Evolutionary conservation across 2,888 invertebrate species (phyloP).

Genomic region (Ennomos quercinarius): DNA sequence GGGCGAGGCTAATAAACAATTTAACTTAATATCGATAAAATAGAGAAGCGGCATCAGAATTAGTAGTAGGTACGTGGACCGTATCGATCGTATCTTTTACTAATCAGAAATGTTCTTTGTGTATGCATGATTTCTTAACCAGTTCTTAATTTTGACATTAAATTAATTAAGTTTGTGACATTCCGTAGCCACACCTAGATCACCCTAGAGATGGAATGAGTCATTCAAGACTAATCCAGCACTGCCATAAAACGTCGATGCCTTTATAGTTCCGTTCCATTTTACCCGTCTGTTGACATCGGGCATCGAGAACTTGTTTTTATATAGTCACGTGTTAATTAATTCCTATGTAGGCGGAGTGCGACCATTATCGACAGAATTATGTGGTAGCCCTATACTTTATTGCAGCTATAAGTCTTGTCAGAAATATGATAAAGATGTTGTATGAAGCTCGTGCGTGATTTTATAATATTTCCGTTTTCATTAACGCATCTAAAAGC

Average conservation of each 20-base stretch:
- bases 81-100: conserved; percentile 34
- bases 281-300: conserved; percentile 73
- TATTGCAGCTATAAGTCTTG: conserved; percentile 71
- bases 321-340: conserved; percentile 79
- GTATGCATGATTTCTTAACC: conserved; percentile 24
- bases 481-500: conserved; percentile 49
- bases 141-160: conserved; percentile 11
- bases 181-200: conserved; percentile 60
- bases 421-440: conserved; percentile 71
- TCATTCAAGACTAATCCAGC: conserved; percentile 73
- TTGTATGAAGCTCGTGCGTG: conserved; percentile 55
- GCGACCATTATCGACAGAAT: conserved; percentile 78
- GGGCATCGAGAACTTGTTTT: conserved; percentile 72
- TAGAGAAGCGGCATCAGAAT: conserved; percentile 40
- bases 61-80: conserved; percentile 27
- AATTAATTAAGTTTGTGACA: conserved; percentile 49
- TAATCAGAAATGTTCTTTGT: conserved; percentile 17
- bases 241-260: conserved; percentile 67
- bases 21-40: conserved; percentile 42
- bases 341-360: conserved; percentile 79
- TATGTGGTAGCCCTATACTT: conserved; percentile 79
- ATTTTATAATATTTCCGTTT: conserved; percentile 56
- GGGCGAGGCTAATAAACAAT: conserved; percentile 46
- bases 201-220: conserved; percentile 65
- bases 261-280: conserved; percentile 74